phyloP scores from a whole-genome alignment of 2,888 invertebrate species.

The Hesperia comma region DNA sequence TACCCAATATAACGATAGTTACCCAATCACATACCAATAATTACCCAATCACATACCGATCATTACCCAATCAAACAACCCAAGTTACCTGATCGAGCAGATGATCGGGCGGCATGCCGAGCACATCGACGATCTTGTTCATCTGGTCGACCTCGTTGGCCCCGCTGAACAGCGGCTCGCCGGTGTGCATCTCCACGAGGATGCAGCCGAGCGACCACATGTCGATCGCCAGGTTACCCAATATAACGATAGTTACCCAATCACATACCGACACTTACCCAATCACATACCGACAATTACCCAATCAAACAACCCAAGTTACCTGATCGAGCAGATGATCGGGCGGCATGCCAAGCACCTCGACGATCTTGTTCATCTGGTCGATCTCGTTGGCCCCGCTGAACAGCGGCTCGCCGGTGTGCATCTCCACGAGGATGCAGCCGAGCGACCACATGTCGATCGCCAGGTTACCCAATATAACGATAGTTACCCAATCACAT shows the following conservation, averaged over 20 bases:
- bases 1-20: too few species aligned
- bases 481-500: too few species aligned
- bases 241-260: too few species aligned
- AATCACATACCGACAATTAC: not conserved
- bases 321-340: slow-evolving; percentile 94
- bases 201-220: slow-evolving; percentile 99
- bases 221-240: slow-evolving; percentile 98
- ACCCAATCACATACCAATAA: not conserved
- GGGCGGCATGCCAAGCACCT: slow-evolving; percentile 99
- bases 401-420: slow-evolving; percentile 99
- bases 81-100: slow-evolving; percentile 89
- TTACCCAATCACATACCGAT: slow-evolving; percentile 8
- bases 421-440: slow-evolving; percentile 99
- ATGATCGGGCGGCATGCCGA: slow-evolving; percentile 99
- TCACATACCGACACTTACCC: slow-evolving; percentile 5
- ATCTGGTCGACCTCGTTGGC: slow-evolving; percentile 99
- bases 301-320: slow-evolving; percentile 6
- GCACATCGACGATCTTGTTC: slow-evolving; percentile 99
- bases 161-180: slow-evolving; percentile 99
- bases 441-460: slow-evolving; percentile 99
- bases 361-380: slow-evolving; percentile 99
- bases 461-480: slow-evolving; percentile 88
- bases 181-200: slow-evolving; percentile 99
- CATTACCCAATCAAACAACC: not conserved
- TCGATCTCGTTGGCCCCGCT: slow-evolving; percentile 99